Evolutionary conservation across 2,113 vertebrate species (phyloP).

Genomic region (Chaenogobius annularis): DNA sequence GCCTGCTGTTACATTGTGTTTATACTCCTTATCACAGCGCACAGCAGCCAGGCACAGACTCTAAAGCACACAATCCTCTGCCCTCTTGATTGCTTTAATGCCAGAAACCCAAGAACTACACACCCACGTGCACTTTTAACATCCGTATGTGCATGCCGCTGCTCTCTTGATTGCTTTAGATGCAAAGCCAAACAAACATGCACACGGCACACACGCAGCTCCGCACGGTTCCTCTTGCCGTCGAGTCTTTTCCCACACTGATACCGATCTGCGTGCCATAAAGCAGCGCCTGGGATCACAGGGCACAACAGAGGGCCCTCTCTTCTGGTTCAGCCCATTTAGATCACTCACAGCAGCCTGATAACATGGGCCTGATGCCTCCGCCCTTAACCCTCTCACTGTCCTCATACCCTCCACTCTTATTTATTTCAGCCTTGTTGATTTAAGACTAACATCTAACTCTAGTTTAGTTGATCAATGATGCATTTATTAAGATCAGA

Average conservation of each 20-base stretch:
- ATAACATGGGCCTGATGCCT: slow-evolving; percentile 59
- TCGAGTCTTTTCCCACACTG: slow-evolving; percentile 77
- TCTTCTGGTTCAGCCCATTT: slow-evolving; percentile 57
- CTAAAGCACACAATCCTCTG: slow-evolving; percentile 53
- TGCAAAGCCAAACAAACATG: slow-evolving; percentile 58
- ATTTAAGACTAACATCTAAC: background rate
- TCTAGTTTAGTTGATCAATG: background rate
- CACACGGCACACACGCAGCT: slow-evolving; percentile 22
- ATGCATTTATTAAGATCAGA: background rate
- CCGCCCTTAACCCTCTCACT: slow-evolving; percentile 35
- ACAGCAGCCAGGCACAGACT: slow-evolving; percentile 54
- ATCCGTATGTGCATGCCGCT: slow-evolving; percentile 39
- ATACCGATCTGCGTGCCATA: slow-evolving; percentile 76
- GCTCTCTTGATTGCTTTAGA: slow-evolving; percentile 70
- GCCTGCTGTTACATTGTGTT: slow-evolving; percentile 72
- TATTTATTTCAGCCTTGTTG: background rate
- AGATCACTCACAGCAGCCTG: slow-evolving; percentile 58
- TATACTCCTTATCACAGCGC: slow-evolving; percentile 72
- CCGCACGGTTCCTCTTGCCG: slow-evolving; percentile 44
- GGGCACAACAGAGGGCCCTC: slow-evolving; percentile 66
- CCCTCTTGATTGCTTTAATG: slow-evolving; percentile 61
- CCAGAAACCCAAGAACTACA: slow-evolving; percentile 33
- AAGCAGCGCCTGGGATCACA: slow-evolving; percentile 70
- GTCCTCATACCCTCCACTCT: background rate
- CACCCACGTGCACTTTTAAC: slow-evolving; percentile 11